Evolutionary conservation across 2,113 vertebrate species (phyloP).

Genomic region (Isurus oxyrinchus): DNA sequence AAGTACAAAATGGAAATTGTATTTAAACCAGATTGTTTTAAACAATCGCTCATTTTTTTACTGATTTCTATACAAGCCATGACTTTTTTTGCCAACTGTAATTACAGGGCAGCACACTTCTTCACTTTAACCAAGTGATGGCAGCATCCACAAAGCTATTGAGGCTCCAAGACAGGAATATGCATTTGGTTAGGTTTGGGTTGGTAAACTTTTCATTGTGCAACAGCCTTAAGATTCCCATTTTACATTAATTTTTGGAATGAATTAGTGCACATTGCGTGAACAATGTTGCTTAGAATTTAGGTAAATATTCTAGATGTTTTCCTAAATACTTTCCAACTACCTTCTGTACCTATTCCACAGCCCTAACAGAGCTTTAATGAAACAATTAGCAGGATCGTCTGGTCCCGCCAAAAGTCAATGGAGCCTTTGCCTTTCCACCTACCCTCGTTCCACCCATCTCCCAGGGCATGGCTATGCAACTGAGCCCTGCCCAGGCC

Average conservation of each 20-base stretch:
- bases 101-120: neutral
- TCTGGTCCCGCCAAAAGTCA: no score
- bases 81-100: neutral
- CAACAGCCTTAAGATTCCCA: neutral
- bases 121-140: neutral
- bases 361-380: neutral
- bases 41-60: neutral
- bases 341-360: neutral
- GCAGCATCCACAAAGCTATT: constrained; percentile 33
- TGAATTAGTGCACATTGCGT: no score
- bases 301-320: neutral
- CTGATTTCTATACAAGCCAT: neutral
- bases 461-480: no score
- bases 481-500: no score
- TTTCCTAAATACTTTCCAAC: neutral
- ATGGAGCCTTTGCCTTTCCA: no score
- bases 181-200: neutral
- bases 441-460: no score
- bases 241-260: neutral
- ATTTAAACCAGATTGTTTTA: neutral
- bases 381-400: neutral
- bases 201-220: neutral
- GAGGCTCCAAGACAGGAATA: neutral
- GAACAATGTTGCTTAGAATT: neutral
- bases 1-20: neutral